Evolutionary conservation across 2,797 vertebrate species (phyloP), one percentile per base, ranked within the genome.

Genomic region (Australoheros facetus): DNA sequence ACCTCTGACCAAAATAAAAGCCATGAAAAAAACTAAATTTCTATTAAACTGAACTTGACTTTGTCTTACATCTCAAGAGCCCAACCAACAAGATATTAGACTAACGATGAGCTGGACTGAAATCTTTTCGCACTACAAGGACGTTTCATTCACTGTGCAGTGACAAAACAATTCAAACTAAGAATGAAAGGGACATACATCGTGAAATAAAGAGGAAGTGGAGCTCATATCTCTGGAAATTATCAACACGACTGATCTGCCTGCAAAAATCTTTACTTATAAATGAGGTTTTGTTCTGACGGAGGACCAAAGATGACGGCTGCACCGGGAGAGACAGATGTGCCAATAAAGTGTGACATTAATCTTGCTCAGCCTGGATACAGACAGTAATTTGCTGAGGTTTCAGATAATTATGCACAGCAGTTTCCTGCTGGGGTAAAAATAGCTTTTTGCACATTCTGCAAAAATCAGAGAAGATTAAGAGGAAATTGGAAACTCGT

Each of bases 281-380:
- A 28, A 23, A 3, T 2, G 2, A 30, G 64, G 0, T 51, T 32
- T 30, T 45, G 12, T 26, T 8, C 6, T 0, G 42, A 48, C 1
- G 10, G 19, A 66, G 42, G 16, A n/a, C 42, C 17, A 17, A 13
- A 17, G 45, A 66, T 1, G 6, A 16, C 11, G 10, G 64, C 16
- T 0, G 5, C 62, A 66, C 42, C 10, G 1, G 62, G 10, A 66
- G 23, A 66, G 62, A 66, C 23, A 0, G 0, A 66, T 51, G 42
- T 0, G 5, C 64, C 45, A 51, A 51, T 69, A 53, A 48, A 69
- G 17, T 53, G 26, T 8, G 45, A 32, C 64, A n/a, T 69, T 51
- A 32, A 30, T 69, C 45, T 69, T 5, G 11, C 51, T 53, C 0
- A 0, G 45, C 45, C 45, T 51, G 64, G 26, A 69, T 69, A 51